A percentile compares a stretch with the other conserved stretches of the same genome.
Conservation (phyloP, 2,888 invertebrate species). For the Tinea pellionella region DNA sequence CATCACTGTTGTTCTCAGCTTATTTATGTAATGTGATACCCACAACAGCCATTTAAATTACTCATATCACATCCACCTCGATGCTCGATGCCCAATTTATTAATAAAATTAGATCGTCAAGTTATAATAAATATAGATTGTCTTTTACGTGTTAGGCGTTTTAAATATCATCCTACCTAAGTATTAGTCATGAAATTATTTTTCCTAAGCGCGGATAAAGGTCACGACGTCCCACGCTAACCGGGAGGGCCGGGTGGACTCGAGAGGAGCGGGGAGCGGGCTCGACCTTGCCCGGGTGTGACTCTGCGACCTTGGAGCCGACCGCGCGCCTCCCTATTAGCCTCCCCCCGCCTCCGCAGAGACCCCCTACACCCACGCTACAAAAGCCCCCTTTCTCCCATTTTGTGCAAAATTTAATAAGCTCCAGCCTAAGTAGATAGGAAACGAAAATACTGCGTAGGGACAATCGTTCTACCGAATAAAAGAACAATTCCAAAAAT, state of each 20-base stretch:
- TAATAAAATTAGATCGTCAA: background rate
- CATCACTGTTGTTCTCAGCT: background rate
- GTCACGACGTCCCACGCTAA: constrained; percentile 66
- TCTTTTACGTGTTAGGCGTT: background rate
- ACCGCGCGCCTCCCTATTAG: constrained; percentile 27
- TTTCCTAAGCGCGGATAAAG: constrained; percentile 59
- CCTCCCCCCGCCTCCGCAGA: constrained; percentile 22
- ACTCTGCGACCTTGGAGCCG: constrained; percentile 68
- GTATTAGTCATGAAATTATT: constrained; percentile 13
- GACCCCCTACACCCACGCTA: constrained; percentile 31
- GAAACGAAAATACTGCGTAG: background rate
- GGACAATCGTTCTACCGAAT: background rate
- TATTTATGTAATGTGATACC: background rate
- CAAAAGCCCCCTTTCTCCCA: constrained; percentile 33
- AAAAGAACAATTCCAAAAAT: background rate
- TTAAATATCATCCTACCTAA: background rate
- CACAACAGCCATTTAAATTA: background rate
- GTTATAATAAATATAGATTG: background rate
- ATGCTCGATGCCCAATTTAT: background rate
- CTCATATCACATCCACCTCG: background rate
- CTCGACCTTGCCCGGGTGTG: constrained; percentile 68
- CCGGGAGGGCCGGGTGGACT: constrained; percentile 38
- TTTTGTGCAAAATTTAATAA: constrained; percentile 57
- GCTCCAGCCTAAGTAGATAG: constrained; percentile 17
- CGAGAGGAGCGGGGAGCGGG: constrained; percentile 28